phyloP scores from a whole-genome alignment of 2,888 invertebrate genomes.

The Hirtodrosophila trivittata region DNA sequence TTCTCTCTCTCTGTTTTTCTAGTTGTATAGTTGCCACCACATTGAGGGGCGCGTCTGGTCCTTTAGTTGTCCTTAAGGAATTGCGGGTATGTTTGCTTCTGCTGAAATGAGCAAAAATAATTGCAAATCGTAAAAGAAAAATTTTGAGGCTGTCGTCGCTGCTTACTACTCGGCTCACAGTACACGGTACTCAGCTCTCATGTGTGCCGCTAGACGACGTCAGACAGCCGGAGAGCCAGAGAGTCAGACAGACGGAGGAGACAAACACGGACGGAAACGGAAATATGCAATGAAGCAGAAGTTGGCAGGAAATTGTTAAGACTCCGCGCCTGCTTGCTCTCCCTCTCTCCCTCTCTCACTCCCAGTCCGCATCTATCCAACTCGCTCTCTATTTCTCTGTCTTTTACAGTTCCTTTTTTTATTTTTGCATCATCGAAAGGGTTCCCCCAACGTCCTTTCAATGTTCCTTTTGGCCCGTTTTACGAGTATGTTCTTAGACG shows the following conservation, averaged over 20 bases:
- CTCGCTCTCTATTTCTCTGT: slow-evolving; percentile 22
- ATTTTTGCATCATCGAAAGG: slow-evolving; percentile 73
- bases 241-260: slow-evolving; percentile 10
- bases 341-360: background rate
- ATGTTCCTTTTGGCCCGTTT: slow-evolving; percentile 46
- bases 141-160: slow-evolving; percentile 53
- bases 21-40: slow-evolving; percentile 33
- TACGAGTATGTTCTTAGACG: slow-evolving; percentile 62
- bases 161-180: slow-evolving; percentile 13
- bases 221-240: slow-evolving; percentile 7
- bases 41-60: slow-evolving; percentile 30
- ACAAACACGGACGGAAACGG: slow-evolving; percentile 63
- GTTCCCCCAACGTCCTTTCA: slow-evolving; percentile 43
- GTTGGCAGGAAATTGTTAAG: slow-evolving; percentile 79
- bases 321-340: slow-evolving; percentile 53
- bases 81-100: slow-evolving; percentile 72
- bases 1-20: background rate
- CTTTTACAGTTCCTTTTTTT: slow-evolving; percentile 62
- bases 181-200: slow-evolving; percentile 28
- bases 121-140: slow-evolving; percentile 75
- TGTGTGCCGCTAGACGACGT: slow-evolving; percentile 41
- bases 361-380: background rate
- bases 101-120: slow-evolving; percentile 79
- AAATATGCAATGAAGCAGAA: slow-evolving; percentile 79
- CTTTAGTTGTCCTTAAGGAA: slow-evolving; percentile 70